phyloP scores from a whole-genome alignment of 2,797 vertebrate species.

The Momotus momota region DNA sequence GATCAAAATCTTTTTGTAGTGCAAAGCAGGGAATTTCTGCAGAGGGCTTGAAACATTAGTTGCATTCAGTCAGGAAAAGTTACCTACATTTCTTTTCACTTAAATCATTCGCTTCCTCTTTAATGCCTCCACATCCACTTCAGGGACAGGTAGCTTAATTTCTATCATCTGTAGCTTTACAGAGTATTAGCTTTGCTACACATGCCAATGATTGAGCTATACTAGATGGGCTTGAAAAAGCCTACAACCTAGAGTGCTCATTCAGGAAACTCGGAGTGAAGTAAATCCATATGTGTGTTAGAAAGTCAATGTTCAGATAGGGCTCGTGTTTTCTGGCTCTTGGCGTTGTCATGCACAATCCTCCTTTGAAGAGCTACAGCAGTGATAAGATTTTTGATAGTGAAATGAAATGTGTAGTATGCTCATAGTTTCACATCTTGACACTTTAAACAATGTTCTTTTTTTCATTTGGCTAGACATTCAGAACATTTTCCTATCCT shows the following conservation, averaged over 20 bases:
- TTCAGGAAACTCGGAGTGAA: slow-evolving; percentile 81
- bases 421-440: background rate
- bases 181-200: slow-evolving; percentile 74
- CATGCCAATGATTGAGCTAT: slow-evolving; percentile 74
- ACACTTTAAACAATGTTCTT: background rate
- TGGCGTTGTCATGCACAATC: slow-evolving; percentile 47
- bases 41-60: slow-evolving; percentile 14
- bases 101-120: slow-evolving; percentile 71
- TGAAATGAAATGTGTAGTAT: background rate
- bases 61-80: slow-evolving; percentile 39
- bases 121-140: slow-evolving; percentile 77
- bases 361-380: slow-evolving; percentile 72
- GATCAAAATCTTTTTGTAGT: background rate
- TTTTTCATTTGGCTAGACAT: background rate
- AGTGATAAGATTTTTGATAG: slow-evolving; percentile 63
- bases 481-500: background rate
- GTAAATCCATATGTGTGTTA: slow-evolving; percentile 81
- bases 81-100: slow-evolving; percentile 75
- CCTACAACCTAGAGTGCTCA: slow-evolving; percentile 62
- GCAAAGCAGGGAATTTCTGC: slow-evolving; percentile 27
- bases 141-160: slow-evolving; percentile 84
- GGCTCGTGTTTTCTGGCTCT: slow-evolving; percentile 65
- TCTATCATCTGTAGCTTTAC: slow-evolving; percentile 80
- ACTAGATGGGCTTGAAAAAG: slow-evolving; percentile 71
- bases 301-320: slow-evolving; percentile 62